phyloP scores from a whole-genome alignment of 1,140 invertebrate species.

The Brachionus angularis region DNA sequence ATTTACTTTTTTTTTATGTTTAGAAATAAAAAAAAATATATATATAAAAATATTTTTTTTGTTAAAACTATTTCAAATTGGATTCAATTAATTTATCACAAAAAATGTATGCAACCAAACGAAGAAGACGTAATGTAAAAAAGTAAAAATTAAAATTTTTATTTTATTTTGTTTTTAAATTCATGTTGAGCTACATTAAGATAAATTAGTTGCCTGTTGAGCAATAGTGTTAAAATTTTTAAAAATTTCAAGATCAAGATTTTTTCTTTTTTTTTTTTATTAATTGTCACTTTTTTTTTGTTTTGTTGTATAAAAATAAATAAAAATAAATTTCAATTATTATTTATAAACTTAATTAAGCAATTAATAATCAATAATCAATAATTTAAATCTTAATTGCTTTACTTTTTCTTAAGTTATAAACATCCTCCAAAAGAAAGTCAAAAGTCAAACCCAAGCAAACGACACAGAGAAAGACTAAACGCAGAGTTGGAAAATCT shows the following conservation, averaged over 20 bases:
- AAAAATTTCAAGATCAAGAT: too few species aligned
- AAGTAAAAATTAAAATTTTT: conserved; percentile 65
- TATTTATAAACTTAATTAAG: too few species aligned
- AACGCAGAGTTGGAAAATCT: conserved; percentile 96
- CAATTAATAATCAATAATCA: neutral
- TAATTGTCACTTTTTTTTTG: too few species aligned
- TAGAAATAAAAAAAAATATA: neutral
- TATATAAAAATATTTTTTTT: neutral
- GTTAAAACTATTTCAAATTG: neutral
- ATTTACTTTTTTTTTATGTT: neutral
- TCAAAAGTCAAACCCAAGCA: conserved; percentile 97
- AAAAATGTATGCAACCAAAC: conserved; percentile 81
- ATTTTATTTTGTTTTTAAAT: neutral
- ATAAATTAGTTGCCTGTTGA: too few species aligned
- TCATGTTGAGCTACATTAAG: neutral
- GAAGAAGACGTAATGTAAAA: conserved; percentile 83
- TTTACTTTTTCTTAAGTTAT: conserved; percentile 67
- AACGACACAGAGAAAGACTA: conserved; percentile 89
- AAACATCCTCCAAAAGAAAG: conserved; percentile 91
- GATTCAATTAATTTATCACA: conserved; percentile 13
- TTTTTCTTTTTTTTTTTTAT: too few species aligned
- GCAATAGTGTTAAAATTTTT: too few species aligned
- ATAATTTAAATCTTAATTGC: neutral
- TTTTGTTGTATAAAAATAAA: too few species aligned
- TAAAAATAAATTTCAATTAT: too few species aligned